A percentile compares a stretch with the other conserved stretches of the same genome.
phyloP scores from a whole-genome alignment of 2,888 invertebrate species.

The Spisula solida region DNA sequence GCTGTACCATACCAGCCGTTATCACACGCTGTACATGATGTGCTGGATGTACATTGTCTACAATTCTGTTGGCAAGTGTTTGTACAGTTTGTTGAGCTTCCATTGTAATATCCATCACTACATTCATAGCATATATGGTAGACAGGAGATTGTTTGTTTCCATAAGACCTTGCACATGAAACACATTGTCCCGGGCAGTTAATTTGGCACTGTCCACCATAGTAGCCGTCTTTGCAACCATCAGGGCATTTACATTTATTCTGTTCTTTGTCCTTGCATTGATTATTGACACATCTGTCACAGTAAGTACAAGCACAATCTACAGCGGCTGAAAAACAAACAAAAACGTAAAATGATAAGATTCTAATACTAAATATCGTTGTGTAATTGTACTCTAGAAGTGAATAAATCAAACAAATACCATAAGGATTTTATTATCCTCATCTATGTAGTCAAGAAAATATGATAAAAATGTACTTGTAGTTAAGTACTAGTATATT shows the following conservation, averaged over 20 bases:
- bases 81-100: constrained; percentile 5
- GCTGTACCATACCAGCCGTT: background rate
- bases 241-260: background rate
- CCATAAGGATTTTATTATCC: too few species aligned
- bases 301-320: background rate
- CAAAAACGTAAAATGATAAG: too few species aligned
- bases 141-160: too few species aligned
- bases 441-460: too few species aligned
- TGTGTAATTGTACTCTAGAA: too few species aligned
- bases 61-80: background rate
- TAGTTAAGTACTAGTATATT: too few species aligned
- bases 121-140: background rate
- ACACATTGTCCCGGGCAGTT: background rate
- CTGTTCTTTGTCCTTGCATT: background rate
- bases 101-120: background rate
- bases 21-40: background rate
- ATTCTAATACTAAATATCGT: too few species aligned
- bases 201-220: background rate
- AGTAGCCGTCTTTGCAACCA: background rate
- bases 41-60: background rate
- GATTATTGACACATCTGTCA: background rate
- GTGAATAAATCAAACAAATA: too few species aligned
- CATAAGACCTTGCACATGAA: background rate
- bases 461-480: too few species aligned
- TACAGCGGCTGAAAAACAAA: background rate